phyloP scores from a whole-genome alignment of 30 jellyfish, hydroid and myxozoan genomes.

The Thelohanellus kitauei region DNA sequence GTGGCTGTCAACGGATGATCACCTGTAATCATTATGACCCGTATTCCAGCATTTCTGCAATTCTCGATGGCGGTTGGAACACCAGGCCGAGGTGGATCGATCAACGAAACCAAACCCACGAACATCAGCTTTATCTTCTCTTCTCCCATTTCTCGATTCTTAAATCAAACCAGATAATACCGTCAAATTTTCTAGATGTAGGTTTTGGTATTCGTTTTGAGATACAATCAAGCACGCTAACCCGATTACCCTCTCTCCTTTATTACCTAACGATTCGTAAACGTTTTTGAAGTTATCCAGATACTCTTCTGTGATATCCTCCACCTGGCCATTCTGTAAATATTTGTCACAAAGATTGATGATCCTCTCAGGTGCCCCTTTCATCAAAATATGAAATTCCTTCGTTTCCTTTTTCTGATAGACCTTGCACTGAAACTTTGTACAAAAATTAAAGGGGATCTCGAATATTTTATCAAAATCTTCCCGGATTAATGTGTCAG shows the following conservation, averaged over 20 bases:
- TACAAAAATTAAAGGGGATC: conserved; percentile 88
- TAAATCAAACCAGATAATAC: conserved; percentile 25
- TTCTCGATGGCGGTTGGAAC: conserved; percentile 92
- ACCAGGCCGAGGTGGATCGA: conserved; percentile 99
- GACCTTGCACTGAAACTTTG: conserved; percentile 70
- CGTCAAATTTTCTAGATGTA: conserved; percentile 68
- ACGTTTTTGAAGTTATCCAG: conserved; percentile 50
- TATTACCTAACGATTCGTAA: conserved; percentile 52
- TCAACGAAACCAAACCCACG: conserved; percentile 89
- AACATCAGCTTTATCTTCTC: conserved; percentile 50
- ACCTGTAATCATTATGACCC: conserved; percentile 96
- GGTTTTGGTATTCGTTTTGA: conserved; percentile 39
- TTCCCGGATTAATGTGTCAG: conserved; percentile 23
- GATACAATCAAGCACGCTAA: too few species aligned
- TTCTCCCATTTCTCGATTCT: conserved; percentile 51
- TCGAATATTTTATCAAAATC: conserved; percentile 35
- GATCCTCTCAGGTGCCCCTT: conserved; percentile 94
- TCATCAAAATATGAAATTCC: conserved; percentile 47
- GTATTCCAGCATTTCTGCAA: conserved; percentile 97
- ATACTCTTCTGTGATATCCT: conserved; percentile 24
- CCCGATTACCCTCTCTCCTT: conserved; percentile 93
- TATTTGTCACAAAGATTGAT: conserved; percentile 57
- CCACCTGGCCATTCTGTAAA: conserved; percentile 30
- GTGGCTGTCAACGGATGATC: conserved; percentile 98
- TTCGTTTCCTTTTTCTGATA: conserved; percentile 38